phyloP scores from a whole-genome alignment of 2,888 invertebrate genomes.

The Dorcus parallelipipedus region DNA sequence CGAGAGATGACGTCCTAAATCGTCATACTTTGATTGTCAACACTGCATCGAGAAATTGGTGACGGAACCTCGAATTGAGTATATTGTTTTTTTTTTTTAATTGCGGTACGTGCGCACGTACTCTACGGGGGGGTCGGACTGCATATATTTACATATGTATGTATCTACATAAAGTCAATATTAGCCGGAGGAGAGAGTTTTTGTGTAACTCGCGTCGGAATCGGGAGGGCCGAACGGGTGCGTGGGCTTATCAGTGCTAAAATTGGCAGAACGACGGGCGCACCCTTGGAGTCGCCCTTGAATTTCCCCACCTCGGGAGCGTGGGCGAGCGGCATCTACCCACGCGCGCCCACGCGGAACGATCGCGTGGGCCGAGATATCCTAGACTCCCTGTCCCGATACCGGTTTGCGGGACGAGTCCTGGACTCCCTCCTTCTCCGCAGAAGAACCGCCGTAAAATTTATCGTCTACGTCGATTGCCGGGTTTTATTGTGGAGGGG shows the following conservation, averaged over 20 bases:
- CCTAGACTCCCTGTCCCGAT: background rate
- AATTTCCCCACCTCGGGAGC: slow-evolving; percentile 9
- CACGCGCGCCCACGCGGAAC: slow-evolving; percentile 9
- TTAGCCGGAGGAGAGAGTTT: slow-evolving; percentile 5
- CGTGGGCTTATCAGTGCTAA: slow-evolving; percentile 23
- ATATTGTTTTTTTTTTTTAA: no score
- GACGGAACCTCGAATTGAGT: no score
- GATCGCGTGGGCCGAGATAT: slow-evolving; percentile 6
- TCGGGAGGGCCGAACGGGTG: slow-evolving; percentile 8
- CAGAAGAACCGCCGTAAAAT: no score
- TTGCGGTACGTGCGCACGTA: no score
- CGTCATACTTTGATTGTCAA: no score
- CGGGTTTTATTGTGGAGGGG: no score
- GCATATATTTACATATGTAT: background rate
- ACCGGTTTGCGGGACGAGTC: no score
- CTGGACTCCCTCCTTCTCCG: no score
- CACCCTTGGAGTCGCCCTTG: slow-evolving; percentile 13
- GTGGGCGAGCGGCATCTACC: slow-evolving; percentile 10
- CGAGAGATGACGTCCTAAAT: no score
- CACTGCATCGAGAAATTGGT: no score
- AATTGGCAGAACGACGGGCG: slow-evolving; percentile 15
- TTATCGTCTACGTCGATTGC: no score
- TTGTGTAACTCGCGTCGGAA: slow-evolving; percentile 9
- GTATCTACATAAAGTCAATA: slow-evolving; percentile 7
- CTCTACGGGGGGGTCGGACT: no score